Percentiles rank a stretch among this genome's conserved stretches.
Conservation (phyloP, 1,140 invertebrate genomes). For the Nasonia vitripennis region DNA sequence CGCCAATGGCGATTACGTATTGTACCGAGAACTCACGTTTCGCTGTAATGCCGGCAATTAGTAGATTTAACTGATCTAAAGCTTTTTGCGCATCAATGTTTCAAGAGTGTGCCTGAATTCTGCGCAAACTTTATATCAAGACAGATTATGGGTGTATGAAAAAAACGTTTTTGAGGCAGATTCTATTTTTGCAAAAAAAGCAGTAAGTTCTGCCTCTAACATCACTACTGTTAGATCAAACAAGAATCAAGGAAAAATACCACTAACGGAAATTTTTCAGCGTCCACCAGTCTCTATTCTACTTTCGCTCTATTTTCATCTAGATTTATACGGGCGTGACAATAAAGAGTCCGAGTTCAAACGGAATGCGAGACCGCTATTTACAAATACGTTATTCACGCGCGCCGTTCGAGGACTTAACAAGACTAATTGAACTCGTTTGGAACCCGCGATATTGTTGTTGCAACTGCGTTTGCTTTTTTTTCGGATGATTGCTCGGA, state of each 20-base stretch:
- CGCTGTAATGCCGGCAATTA: background rate
- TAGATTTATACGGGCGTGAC: background rate
- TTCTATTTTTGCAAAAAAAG: too few species aligned
- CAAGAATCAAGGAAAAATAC: too few species aligned
- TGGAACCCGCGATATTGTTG: background rate
- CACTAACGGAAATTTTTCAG: too few species aligned
- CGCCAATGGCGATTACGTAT: background rate
- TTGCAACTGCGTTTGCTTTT: background rate
- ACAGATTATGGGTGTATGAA: background rate
- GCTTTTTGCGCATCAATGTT: background rate
- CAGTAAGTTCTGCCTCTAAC: too few species aligned
- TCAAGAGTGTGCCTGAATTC: background rate
- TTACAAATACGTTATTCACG: background rate
- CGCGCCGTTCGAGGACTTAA: background rate
- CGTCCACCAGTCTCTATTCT: too few species aligned
- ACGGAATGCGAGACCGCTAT: background rate
- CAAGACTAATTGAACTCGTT: slow-evolving; percentile 27
- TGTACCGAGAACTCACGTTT: background rate
- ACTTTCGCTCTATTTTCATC: background rate
- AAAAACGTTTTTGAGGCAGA: too few species aligned
- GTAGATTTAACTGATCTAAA: background rate
- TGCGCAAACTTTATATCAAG: too few species aligned
- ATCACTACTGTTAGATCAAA: too few species aligned
- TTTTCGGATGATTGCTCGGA: background rate
- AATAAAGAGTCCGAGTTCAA: background rate